phyloP scores from a whole-genome alignment of 2,797 vertebrate species.

The Clarias pachynema region DNA sequence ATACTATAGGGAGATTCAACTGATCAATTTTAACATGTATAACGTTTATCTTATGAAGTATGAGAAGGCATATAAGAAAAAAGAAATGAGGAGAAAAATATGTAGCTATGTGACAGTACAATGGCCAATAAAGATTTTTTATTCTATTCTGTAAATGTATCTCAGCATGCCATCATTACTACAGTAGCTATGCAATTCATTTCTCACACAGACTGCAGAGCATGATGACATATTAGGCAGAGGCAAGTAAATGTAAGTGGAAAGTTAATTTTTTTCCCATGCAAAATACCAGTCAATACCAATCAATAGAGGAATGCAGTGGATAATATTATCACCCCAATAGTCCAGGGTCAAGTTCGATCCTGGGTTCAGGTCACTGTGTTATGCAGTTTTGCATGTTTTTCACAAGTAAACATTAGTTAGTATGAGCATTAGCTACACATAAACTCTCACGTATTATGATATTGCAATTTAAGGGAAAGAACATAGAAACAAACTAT shows the following conservation, averaged over 20 bases:
- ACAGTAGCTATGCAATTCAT: neutral
- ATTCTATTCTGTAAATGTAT: neutral
- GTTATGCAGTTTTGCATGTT: neutral
- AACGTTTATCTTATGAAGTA: neutral
- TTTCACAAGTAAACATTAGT: neutral
- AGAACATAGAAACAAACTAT: neutral
- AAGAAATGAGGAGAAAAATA: neutral
- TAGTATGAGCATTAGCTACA: neutral
- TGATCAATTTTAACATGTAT: neutral
- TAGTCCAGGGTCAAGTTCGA: neutral
- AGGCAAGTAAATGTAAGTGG: neutral
- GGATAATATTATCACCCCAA: neutral
- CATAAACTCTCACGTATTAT: neutral
- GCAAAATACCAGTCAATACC: neutral
- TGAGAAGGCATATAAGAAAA: neutral
- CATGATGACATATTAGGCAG: neutral
- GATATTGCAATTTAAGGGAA: too few relatives aligned
- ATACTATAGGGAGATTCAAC: neutral
- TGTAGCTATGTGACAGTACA: neutral
- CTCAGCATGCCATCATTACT: neutral
- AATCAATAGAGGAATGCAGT: neutral
- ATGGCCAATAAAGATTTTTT: neutral
- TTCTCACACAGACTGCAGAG: neutral
- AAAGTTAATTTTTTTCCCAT: neutral
- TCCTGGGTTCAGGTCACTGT: neutral